phyloP scores from a whole-genome alignment of 1,140 invertebrate species.

The Pseudachorutes palmiensis region DNA sequence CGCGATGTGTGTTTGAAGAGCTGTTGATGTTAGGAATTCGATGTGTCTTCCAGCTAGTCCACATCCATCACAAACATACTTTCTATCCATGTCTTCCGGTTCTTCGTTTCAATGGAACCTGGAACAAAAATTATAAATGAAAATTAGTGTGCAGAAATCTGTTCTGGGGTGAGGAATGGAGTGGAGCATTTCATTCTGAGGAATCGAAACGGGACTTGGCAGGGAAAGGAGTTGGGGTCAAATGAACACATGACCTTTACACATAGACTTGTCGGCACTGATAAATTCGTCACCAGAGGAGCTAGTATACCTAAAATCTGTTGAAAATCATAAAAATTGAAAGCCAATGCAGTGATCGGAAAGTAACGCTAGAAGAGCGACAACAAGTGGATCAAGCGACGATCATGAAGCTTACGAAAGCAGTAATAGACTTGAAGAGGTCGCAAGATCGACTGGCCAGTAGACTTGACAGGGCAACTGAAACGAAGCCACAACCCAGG shows the following conservation, averaged over 20 bases:
- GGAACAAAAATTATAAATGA: too few species aligned
- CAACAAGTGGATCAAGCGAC: constrained; percentile 1
- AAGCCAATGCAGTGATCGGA: neutral
- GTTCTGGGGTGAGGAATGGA: neutral
- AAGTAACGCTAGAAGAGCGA: neutral
- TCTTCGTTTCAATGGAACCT: too few species aligned
- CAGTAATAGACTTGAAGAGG: neutral
- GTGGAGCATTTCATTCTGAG: constrained; percentile 13
- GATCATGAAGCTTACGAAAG: constrained; percentile 11
- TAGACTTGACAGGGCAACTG: neutral
- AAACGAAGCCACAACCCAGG: too few species aligned
- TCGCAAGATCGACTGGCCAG: neutral
- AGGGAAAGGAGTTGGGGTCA: neutral
- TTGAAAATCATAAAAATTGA: too few species aligned
- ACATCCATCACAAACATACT: too few species aligned
- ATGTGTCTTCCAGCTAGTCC: too few species aligned
- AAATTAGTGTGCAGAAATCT: too few species aligned
- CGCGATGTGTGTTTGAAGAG: too few species aligned
- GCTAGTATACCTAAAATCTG: too few species aligned
- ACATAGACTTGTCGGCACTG: neutral
- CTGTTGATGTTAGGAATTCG: too few species aligned
- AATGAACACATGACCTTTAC: neutral
- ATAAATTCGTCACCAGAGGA: constrained; percentile 10
- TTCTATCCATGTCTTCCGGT: too few species aligned
- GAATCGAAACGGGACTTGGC: constrained; percentile 1